Conservation (phyloP, 1,140 invertebrate species). For the Paramacrobiotus metropolitanus region DNA sequence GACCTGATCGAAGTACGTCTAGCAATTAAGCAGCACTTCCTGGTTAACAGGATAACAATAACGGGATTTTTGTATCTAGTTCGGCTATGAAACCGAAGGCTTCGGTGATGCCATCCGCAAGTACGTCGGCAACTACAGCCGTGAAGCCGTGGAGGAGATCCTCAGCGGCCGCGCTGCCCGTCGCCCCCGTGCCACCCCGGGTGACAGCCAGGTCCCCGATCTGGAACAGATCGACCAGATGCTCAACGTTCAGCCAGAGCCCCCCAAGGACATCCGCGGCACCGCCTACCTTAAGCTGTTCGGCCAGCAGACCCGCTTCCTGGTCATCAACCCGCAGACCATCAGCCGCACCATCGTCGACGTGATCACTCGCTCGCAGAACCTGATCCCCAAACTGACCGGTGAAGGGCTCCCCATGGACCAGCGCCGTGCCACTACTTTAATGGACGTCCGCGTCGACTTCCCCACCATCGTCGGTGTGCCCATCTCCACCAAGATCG, state of each 20-base stretch:
- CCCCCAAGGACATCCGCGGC: background rate
- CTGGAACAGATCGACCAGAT: background rate
- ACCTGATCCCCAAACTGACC: background rate
- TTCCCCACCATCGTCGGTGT: background rate
- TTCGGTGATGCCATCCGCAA: slow-evolving; percentile 1
- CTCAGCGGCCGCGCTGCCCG: background rate
- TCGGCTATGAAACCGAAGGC: background rate
- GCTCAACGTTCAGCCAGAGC: background rate
- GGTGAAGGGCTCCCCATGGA: background rate
- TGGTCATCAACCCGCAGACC: background rate
- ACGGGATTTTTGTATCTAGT: background rate
- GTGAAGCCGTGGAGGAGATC: background rate
- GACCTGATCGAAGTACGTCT: background rate
- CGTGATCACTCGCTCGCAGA: background rate
- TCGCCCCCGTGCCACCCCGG: background rate
- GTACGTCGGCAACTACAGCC: background rate
- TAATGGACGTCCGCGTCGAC: background rate
- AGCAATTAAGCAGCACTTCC: background rate
- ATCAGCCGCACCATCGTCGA: background rate
- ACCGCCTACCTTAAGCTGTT: background rate
- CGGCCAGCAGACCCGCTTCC: slow-evolving; percentile 1
- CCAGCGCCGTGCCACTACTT: background rate
- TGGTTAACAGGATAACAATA: background rate
- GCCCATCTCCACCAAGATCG: background rate
- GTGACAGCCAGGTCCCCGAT: background rate